phyloP scores from a whole-genome alignment of 2,888 invertebrate species.

The Agrotis puta region DNA sequence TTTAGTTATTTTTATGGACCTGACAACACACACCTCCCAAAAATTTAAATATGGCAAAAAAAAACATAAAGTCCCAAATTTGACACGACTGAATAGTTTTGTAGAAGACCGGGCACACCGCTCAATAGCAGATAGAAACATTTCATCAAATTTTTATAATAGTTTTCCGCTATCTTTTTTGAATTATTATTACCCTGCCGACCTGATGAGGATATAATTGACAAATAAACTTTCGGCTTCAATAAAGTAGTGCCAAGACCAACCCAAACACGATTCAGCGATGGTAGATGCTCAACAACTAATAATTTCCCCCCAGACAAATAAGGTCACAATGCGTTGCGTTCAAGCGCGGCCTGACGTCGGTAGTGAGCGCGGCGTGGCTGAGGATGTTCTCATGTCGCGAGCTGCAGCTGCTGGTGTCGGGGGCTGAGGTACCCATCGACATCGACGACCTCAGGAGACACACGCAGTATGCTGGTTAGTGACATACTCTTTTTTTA shows the following conservation, averaged over 20 bases:
- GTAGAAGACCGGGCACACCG: constrained; percentile 60
- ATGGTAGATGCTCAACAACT: background rate
- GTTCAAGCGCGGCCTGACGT: constrained; percentile 97
- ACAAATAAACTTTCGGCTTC: background rate
- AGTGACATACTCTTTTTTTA: constrained; percentile 3
- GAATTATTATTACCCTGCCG: too few species aligned
- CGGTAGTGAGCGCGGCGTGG: constrained; percentile 98
- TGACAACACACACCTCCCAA: too few species aligned
- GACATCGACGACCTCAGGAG: constrained; percentile 96
- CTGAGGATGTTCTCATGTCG: constrained; percentile 97
- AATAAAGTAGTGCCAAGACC: background rate
- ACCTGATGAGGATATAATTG: background rate
- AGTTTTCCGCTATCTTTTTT: too few species aligned
- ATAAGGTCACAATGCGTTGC: constrained; percentile 96
- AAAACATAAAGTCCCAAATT: constrained; percentile 81
- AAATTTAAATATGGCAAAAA: too few species aligned
- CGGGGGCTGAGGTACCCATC: constrained; percentile 98
- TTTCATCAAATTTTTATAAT: too few species aligned
- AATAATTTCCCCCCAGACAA: constrained; percentile 87
- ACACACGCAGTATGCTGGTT: constrained; percentile 97
- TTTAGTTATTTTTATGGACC: too few species aligned
- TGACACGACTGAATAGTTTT: constrained; percentile 76
- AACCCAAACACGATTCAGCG: too few species aligned
- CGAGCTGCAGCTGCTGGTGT: constrained; percentile 98
- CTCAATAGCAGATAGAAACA: constrained; percentile 49